These are phyloP conservation scores for Ricordea florida DNA, from an alignment of 92 coral and sea anemone species.

Conservation along the genomic window DNA sequence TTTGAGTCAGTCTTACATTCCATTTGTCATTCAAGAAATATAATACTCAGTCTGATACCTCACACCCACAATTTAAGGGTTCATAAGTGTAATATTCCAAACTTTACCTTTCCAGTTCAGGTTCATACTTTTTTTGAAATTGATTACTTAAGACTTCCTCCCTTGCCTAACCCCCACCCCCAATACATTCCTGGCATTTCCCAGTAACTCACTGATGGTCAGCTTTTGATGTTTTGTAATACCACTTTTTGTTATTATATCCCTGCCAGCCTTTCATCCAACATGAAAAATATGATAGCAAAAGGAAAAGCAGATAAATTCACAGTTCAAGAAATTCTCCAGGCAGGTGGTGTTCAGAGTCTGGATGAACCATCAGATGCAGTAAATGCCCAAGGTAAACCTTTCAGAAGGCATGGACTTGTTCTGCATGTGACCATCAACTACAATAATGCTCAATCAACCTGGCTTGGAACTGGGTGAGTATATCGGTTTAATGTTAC, in stretches of 20 bases:
- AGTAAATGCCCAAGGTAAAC: conserved; percentile 89
- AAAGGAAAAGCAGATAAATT: conserved; percentile 80
- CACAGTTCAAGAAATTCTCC: conserved; percentile 74
- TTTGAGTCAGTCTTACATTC: too few relatives aligned
- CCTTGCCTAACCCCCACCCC: too few relatives aligned
- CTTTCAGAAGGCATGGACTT: conserved; percentile 89
- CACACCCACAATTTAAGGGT: too few relatives aligned
- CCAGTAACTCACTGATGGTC: too few relatives aligned
- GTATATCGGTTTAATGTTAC: background rate
- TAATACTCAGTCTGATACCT: too few relatives aligned
- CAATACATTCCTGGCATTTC: too few relatives aligned
- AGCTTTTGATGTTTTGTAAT: background rate
- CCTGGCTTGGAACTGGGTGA: conserved; percentile 93
- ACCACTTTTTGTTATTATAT: background rate
- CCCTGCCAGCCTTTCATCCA: conserved; percentile 36
- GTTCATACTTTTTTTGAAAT: too few relatives aligned
- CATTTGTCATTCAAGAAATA: too few relatives aligned
- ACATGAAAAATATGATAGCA: background rate
- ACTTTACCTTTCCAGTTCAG: too few relatives aligned
- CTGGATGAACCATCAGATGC: conserved; percentile 88
- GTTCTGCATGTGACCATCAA: conserved; percentile 85
- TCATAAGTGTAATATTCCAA: too few relatives aligned
- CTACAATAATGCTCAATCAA: conserved; percentile 79
- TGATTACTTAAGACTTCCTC: too few relatives aligned
- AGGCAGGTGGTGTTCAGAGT: conserved; percentile 81